Percentiles rank a stretch among this genome's conserved stretches.
These are phyloP conservation scores for Kradibia gibbosae DNA, from an alignment of 1,140 invertebrate genomes.

Conservation along the genomic window DNA sequence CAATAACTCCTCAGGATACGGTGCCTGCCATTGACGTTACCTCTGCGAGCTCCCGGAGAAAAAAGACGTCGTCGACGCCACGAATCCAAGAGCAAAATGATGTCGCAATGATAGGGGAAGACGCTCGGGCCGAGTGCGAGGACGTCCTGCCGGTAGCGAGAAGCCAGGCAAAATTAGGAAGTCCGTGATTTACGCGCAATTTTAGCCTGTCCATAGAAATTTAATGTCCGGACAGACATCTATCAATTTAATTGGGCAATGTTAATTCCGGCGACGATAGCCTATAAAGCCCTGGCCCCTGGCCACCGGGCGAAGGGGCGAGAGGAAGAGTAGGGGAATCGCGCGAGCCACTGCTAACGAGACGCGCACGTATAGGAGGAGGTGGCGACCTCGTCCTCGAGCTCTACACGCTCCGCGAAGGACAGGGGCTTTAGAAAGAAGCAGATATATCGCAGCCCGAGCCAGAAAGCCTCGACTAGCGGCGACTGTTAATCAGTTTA, in stretches of 20 bases:
- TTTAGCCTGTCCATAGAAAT: conserved; percentile 62
- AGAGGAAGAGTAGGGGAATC: background rate
- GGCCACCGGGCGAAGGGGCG: background rate
- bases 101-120: background rate
- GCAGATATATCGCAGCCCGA: conserved; percentile 69
- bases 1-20: background rate
- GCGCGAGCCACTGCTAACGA: conserved; percentile 67
- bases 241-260: conserved; percentile 74
- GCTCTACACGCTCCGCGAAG: background rate
- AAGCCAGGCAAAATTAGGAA: conserved; percentile 46
- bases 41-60: background rate
- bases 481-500: conserved; percentile 74
- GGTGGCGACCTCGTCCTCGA: background rate
- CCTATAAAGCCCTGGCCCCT: conserved; percentile 65
- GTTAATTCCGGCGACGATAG: conserved; percentile 73
- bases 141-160: background rate
- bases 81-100: background rate
- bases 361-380: conserved; percentile 53
- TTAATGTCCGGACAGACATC: conserved; percentile 69
- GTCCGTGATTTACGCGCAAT: conserved; percentile 66
- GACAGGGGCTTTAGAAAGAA: conserved; percentile 15
- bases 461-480: conserved; percentile 60
- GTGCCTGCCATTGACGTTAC: background rate
- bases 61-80: background rate
- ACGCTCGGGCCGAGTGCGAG: background rate